Base-by-base conservation (phyloP, 2,113 vertebrate species). In the Psittacus erithacus region DNA sequence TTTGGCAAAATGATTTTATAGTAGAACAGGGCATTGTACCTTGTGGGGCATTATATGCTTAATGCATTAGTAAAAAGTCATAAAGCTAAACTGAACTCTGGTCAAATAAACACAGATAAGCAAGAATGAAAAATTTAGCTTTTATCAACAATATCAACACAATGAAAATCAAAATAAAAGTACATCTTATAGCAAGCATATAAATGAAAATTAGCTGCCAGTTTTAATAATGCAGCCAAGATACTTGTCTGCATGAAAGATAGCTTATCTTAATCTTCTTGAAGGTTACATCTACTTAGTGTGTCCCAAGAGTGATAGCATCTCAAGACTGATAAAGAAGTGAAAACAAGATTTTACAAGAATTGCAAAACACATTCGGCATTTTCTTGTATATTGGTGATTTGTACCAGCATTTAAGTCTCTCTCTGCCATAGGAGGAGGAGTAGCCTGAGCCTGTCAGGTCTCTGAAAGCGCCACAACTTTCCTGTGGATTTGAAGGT, bases 1-100 rank as follows among this genome's bases (percentile, higher is more conserved):
- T 94, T 95, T 97, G 94, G 88, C 88, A 75, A 13, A 2, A 83
- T 60, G 82, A 88, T 86, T 88, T 92, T 94, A 19, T 69, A 82
- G 29, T 69, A 69, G 79, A 88, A 86, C 20, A 0, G 8, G 31
- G 41, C 67, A 69, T 53, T 43, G 49, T 77, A 38, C 88, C 71
- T 88, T 93, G 38, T 25, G 20, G 46, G 44, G 10, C 39, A 69
- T 77, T 62, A 69, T 41, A 75, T 57, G 82, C 46, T 88, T 73
- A 70, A 73, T 47, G 35, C 39, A 85, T 77, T 24, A 69, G 16
- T 10, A 78, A 43, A n/a, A 90, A 65, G 38, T 76, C 50, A 76
- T 83, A 80, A 80, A 86, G 68, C 49, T 73, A 76, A 87, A 76
- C 64, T 49, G 68, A 88, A 46, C 49, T 79, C 4, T 31, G 1